A percentile compares a stretch with the other conserved stretches of the same genome.
Conservation (phyloP, 2,113 vertebrate genomes). For the Ardeotis arabs region DNA sequence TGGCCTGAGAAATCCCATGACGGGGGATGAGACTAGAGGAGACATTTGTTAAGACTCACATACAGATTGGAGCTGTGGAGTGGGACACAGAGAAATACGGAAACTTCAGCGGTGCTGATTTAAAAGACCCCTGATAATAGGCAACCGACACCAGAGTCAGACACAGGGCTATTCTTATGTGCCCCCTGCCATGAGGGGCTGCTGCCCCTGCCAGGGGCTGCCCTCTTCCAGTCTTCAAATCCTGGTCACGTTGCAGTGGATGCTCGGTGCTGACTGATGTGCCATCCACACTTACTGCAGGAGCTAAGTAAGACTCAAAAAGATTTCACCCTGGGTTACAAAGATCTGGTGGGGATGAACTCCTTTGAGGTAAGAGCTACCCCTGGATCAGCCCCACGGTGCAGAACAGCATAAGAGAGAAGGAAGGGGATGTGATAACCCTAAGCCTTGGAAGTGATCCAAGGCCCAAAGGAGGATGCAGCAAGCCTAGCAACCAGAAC, state of each 20-base stretch:
- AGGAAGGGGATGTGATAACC: fast-evolving
- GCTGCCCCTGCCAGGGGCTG: neutral
- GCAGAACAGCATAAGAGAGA: neutral
- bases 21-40: neutral
- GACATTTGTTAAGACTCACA: neutral
- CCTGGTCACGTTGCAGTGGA: neutral
- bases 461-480: neutral
- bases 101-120: neutral
- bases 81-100: neutral
- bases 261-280: neutral
- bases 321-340: neutral
- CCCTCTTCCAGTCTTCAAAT: neutral
- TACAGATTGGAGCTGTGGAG: neutral
- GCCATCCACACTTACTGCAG: neutral
- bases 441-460: neutral
- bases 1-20: neutral
- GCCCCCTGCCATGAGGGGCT: neutral
- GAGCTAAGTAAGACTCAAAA: neutral
- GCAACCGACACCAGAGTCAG: neutral
- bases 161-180: neutral
- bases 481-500: neutral
- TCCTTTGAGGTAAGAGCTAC: neutral
- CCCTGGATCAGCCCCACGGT: neutral
- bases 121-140: neutral
- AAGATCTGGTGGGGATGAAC: neutral